Evolutionary conservation across 1,140 invertebrate species (phyloP).

Genomic region (Camponotus pennsylvanicus): DNA sequence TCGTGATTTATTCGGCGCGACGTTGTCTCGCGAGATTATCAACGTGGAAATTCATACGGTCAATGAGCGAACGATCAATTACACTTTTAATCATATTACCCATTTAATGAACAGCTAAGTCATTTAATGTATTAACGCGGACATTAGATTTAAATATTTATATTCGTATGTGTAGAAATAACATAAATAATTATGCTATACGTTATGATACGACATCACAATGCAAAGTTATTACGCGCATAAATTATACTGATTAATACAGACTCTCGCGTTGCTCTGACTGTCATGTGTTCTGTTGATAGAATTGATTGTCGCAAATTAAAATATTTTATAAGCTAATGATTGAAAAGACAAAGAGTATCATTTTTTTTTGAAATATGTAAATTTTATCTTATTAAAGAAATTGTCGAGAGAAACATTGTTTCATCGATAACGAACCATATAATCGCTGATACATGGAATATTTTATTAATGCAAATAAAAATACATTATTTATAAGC

Average conservation of each 20-base stretch:
- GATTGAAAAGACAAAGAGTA: background rate
- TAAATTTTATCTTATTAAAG: background rate
- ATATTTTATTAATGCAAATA: background rate
- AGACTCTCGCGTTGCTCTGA: background rate
- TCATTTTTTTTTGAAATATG: background rate
- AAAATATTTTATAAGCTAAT: background rate
- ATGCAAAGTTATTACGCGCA: background rate
- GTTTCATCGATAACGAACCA: background rate
- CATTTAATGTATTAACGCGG: slow-evolving; percentile 35
- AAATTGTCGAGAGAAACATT: background rate
- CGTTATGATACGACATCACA: background rate
- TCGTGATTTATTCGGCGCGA: slow-evolving; percentile 52
- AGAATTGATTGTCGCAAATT: background rate
- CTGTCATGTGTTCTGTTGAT: background rate
- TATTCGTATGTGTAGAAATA: background rate
- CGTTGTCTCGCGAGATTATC: slow-evolving; percentile 55
- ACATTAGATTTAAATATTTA: slow-evolving; percentile 40
- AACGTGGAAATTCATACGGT: slow-evolving; percentile 50
- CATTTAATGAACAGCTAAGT: slow-evolving; percentile 45
- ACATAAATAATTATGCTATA: slow-evolving; percentile 21
- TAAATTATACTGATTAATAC: slow-evolving; percentile 40
- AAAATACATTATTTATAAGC: background rate
- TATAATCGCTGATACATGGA: background rate
- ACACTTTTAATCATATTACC: slow-evolving; percentile 54
- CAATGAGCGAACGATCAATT: slow-evolving; percentile 60